Percentiles rank a stretch among this genome's conserved stretches.
phyloP scores from a whole-genome alignment of 2,113 vertebrate genomes.

The Plestiodon gilberti region DNA sequence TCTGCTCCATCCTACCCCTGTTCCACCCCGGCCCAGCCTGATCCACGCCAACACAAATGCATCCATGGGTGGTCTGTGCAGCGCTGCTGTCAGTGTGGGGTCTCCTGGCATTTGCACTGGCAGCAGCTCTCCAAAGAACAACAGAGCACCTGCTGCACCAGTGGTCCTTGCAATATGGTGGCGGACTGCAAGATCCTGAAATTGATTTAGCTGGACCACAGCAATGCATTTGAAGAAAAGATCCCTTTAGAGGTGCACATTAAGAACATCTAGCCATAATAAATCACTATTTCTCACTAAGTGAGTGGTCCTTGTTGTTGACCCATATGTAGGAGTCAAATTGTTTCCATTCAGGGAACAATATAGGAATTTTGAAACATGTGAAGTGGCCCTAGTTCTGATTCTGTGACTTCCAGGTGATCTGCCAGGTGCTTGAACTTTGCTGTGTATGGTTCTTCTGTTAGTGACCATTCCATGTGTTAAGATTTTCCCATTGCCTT shows the following conservation, averaged over 20 bases:
- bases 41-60: too few relatives aligned
- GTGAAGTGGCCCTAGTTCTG: not conserved
- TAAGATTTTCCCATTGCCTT: not conserved
- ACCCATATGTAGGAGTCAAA: not conserved
- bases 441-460: not conserved
- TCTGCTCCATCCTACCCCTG: too few relatives aligned
- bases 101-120: too few relatives aligned
- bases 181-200: not conserved
- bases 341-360: not conserved
- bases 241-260: not conserved
- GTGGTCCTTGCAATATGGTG: too few relatives aligned
- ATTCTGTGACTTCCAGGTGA: not conserved
- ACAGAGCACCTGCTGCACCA: too few relatives aligned
- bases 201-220: not conserved
- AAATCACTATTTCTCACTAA: not conserved
- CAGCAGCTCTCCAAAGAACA: too few relatives aligned
- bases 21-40: too few relatives aligned
- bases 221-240: not conserved
- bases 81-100: too few relatives aligned
- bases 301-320: not conserved
- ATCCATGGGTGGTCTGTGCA: too few relatives aligned
- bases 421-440: not conserved
- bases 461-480: not conserved
- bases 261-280: not conserved
- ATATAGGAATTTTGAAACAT: not conserved